Base-by-base conservation (phyloP, 1,140 invertebrate genomes). In the Drosophila baimaii region DNA sequence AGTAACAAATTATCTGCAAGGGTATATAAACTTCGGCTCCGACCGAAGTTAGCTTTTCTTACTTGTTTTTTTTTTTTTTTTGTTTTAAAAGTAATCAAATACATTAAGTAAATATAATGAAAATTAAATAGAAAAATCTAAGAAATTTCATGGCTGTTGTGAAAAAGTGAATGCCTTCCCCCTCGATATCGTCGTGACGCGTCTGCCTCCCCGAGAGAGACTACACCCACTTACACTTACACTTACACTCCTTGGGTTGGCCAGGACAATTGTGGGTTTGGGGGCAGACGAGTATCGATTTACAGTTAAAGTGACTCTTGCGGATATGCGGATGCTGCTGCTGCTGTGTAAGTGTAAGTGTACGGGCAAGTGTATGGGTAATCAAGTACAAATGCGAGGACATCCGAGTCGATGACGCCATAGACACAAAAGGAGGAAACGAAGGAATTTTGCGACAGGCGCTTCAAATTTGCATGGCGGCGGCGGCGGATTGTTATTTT, bases 251-350 rank as follows among this genome's bases (percentile, higher is more conserved):
- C n/a, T n/a, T n/a, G n/a, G 64, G 43, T 64, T 15, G 58, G 31
- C 19, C 64, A 47, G 43, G 41, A 57, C 47, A 13, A 33, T 39
- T 47, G 49, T 47, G 49, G 49, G 19, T 35, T 27, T 47, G 55
- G 51, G 33, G 59, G 55, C 59, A 59, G 51, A 54, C 51, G 27
- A 80, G 47, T 85, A 85, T 85, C 82, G 82, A 85, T 85, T 86
- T 72, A 27, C 70, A 57, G 75, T 85, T 81, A 78, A 85, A 75
- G 81, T 78, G 54, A 49, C 51, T 74, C 35, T 54, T 75, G 51
- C 58, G 29, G 49, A 21, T 69, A n/a, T 69, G 66, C 19, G 47
- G 23, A 37, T 75, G 68, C 31, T 25, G 66, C 21, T 8, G 23
- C n/a, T n/a, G n/a, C n/a, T n/a, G 39, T 70, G 54, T 33, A 29